Evolutionary conservation across 2,797 vertebrate species (phyloP), one percentile per base, ranked within the genome.

Genomic region (Sphaeramia orbicularis): DNA sequence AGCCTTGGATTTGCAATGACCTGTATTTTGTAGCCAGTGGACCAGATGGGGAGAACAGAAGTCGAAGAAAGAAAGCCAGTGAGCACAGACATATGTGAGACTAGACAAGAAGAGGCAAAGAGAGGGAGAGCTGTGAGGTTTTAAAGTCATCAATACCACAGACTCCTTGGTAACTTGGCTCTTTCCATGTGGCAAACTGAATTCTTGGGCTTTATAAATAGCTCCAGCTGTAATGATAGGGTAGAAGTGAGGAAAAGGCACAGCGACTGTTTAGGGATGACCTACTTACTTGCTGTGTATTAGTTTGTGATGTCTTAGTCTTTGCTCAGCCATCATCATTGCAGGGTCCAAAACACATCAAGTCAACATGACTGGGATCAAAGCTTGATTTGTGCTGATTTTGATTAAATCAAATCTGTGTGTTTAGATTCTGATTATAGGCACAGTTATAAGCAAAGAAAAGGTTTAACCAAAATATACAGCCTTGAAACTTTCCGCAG

Each of bases 171-270:
- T 86, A 85, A 74, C 85, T 87, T 53, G 78, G 71, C 64, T 77
- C 57, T 80, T 77, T 81, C 75, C 71, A 15, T 84, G 91, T 69
- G 80, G 84, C 73, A 53, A 80, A 51, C 69, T 80, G 80, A 80
- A 87, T 93, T 94, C 87, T 89, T 89, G 80, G 67, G 57, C 53
- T 90, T 88, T 93, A 93, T 92, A 95, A 94, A 95, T 94, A 94
- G 81, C 80, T 37, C 47, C 73, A 69, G 86, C 86, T 50, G 74
- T 93, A 94, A 95, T 95, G 92, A 93, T 84, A 89, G 93, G 85
- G 81, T 90, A 58, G 49, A 81, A 78, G 73, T 76, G 78, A 90
- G 71, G 77, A 91, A 90, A 90, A 86, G 80, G 74, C 72, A 72
- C 77, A 78, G 65, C 36, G 62, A 56, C 81, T 82, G 69, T 87